These are phyloP conservation scores for Conus ventricosus DNA, from an alignment of 1,140 invertebrate genomes.

Conservation along the genomic window DNA sequence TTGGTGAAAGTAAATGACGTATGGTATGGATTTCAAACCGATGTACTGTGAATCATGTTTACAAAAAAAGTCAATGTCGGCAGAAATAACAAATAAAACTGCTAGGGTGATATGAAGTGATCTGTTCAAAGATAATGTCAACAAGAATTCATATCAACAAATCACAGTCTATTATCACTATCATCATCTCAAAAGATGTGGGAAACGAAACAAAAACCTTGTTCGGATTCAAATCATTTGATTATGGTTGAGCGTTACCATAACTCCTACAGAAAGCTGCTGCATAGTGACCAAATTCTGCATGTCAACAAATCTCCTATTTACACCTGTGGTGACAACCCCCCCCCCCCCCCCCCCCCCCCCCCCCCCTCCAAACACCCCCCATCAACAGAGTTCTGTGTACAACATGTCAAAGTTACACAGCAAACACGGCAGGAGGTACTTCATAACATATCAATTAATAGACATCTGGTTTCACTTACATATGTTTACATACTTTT, in stretches of 20 bases:
- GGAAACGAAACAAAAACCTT: not conserved
- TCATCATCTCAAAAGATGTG: not conserved
- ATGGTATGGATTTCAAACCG: too few relatives aligned
- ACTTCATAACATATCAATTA: not conserved
- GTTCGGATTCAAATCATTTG: not conserved
- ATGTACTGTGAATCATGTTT: not conserved
- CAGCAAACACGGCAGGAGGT: not conserved
- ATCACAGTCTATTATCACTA: conserved; percentile 5
- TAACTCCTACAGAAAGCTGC: not conserved
- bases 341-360: not conserved
- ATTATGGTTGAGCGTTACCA: not conserved
- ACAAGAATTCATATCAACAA: not conserved
- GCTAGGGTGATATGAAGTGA: not conserved
- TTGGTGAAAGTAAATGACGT: too few relatives aligned
- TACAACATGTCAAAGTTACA: not conserved
- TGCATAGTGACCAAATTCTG: conserved; percentile 10
- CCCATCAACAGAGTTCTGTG: not conserved
- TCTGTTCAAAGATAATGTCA: not conserved
- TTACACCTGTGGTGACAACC: not conserved
- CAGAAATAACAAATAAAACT: not conserved
- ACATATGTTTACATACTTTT: not conserved
- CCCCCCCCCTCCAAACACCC: too few relatives aligned
- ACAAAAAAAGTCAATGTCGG: not conserved
- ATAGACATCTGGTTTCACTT: not conserved
- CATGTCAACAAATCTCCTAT: not conserved